Percentiles rank a stretch among this genome's conserved stretches.
These are phyloP conservation scores for Thaleichthys pacificus DNA, from an alignment of 2,797 vertebrate genomes.

Conservation along the genomic window DNA sequence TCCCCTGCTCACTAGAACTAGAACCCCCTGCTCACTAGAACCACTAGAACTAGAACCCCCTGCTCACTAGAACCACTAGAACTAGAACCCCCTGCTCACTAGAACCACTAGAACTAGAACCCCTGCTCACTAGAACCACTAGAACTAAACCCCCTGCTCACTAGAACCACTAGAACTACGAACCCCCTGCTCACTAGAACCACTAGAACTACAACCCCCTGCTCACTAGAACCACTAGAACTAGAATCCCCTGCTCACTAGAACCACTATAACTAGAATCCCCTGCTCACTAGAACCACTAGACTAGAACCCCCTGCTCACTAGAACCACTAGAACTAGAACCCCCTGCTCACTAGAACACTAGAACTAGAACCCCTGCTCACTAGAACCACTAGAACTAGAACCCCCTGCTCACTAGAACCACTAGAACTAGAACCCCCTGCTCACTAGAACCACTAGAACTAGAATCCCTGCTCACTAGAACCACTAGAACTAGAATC, in stretches of 20 bases:
- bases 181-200: conserved; percentile 17
- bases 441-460: conserved; percentile 7
- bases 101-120: conserved; percentile 1
- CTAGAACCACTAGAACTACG: neutral
- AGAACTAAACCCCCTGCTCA: too few species aligned
- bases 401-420: conserved; percentile 17
- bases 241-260: conserved; percentile 19
- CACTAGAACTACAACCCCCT: conserved; percentile 5
- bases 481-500: conserved; percentile 1
- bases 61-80: conserved; percentile 7
- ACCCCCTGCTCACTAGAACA: conserved; percentile 16
- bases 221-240: conserved; percentile 5
- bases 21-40: too few species aligned
- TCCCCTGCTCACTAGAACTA: too few species aligned
- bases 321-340: conserved; percentile 1
- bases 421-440: conserved; percentile 5
- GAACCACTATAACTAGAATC: conserved; percentile 1
- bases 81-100: conserved; percentile 16
- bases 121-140: conserved; percentile 9
- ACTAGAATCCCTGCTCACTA: conserved; percentile 17
- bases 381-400: conserved; percentile 3
- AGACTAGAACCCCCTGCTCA: conserved; percentile 9
- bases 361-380: conserved; percentile 4
- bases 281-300: conserved; percentile 9
- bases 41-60: conserved; percentile 5